A percentile compares a stretch with the other conserved stretches of the same genome.
Evolutionary conservation across 2,888 invertebrate genomes (phyloP).

Genomic region (Oscheius sp.): DNA sequence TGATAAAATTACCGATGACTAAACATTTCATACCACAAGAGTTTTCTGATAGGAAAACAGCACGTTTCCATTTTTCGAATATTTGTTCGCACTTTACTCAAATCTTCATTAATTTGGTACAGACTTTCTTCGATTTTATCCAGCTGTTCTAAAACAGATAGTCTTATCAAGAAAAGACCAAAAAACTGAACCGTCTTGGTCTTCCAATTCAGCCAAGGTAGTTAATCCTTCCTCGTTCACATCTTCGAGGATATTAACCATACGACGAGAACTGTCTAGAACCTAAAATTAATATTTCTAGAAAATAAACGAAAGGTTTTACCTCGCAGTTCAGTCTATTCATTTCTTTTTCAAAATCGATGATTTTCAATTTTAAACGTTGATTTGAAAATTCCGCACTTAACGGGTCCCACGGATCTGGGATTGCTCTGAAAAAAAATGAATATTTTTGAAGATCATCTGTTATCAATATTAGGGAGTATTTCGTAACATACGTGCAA

Average conservation of each 20-base stretch:
- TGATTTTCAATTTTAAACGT: slow-evolving; percentile 46
- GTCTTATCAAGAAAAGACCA: slow-evolving; percentile 20
- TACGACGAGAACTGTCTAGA: slow-evolving; percentile 48
- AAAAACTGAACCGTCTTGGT: slow-evolving; percentile 51
- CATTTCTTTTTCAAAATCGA: slow-evolving; percentile 53
- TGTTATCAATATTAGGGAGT: neutral
- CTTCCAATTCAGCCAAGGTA: slow-evolving; percentile 54
- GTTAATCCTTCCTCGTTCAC: slow-evolving; percentile 53
- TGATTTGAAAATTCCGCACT: slow-evolving; percentile 30
- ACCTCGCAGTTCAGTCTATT: slow-evolving; percentile 48
- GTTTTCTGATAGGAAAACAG: slow-evolving; percentile 38
- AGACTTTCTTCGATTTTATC: slow-evolving; percentile 54
- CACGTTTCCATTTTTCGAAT: slow-evolving; percentile 49
- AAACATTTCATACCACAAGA: slow-evolving; percentile 42
- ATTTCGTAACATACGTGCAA: slow-evolving; percentile 25
- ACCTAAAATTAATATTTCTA: slow-evolving; percentile 41
- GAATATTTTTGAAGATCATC: neutral
- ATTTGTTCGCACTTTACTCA: slow-evolving; percentile 47
- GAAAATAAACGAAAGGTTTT: neutral
- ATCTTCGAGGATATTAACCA: slow-evolving; percentile 49
- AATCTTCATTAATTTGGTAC: slow-evolving; percentile 47
- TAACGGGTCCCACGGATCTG: slow-evolving; percentile 25
- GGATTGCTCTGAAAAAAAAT: slow-evolving; percentile 20
- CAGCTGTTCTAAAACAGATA: slow-evolving; percentile 44
- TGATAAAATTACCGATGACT: too few relatives aligned